These are phyloP conservation scores for Torymus tubicola DNA, from an alignment of 2,888 invertebrate species.

Conservation along the genomic window DNA sequence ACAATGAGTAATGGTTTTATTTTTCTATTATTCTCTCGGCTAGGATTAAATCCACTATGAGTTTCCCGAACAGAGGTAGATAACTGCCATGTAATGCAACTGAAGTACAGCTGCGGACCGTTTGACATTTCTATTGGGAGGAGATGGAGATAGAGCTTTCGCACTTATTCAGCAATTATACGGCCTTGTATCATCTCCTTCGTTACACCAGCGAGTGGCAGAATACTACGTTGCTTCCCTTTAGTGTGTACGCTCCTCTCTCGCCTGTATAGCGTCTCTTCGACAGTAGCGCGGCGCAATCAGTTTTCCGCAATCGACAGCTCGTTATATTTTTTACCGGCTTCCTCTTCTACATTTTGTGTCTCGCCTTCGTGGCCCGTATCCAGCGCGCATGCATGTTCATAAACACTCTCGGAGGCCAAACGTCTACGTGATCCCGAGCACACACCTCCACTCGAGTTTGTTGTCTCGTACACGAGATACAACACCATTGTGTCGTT, in stretches of 20 bases:
- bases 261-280: too few relatives aligned
- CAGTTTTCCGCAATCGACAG: too few relatives aligned
- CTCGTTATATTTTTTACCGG: not conserved
- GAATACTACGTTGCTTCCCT: not conserved
- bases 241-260: not conserved
- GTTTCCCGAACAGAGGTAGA: too few relatives aligned
- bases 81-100: too few relatives aligned
- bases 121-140: not conserved
- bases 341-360: not conserved
- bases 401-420: constrained; percentile 11
- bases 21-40: too few relatives aligned
- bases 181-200: constrained; percentile 28
- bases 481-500: too few relatives aligned
- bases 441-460: constrained; percentile 14
- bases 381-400: not conserved
- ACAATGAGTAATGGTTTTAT: too few relatives aligned
- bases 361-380: not conserved
- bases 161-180: not conserved
- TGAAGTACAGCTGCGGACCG: too few relatives aligned
- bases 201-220: not conserved
- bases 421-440: constrained; percentile 19
- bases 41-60: too few relatives aligned
- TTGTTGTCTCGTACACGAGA: not conserved
- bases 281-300: too few relatives aligned
- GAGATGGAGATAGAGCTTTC: not conserved